Conservation (phyloP, 1,140 invertebrate genomes). For the Araneus ventricosus region DNA sequence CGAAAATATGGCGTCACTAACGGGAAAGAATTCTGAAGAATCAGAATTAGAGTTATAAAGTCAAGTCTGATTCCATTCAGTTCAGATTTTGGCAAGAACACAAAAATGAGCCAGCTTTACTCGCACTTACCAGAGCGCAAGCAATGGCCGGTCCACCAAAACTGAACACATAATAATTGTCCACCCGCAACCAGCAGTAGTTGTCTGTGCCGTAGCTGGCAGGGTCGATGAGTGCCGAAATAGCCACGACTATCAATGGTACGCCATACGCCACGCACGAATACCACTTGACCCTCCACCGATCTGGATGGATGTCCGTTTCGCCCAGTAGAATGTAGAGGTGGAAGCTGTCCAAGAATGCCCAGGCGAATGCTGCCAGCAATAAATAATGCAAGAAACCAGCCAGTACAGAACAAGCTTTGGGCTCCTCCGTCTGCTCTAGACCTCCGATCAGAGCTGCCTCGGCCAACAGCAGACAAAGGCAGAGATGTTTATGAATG, state of each 20-base stretch:
- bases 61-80: too few species aligned
- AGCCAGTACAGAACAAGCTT: constrained; percentile 94
- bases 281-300: constrained; percentile 83
- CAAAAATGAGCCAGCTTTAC: neutral
- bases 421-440: constrained; percentile 90
- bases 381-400: constrained; percentile 97
- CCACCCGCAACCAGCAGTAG: constrained; percentile 93
- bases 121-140: constrained; percentile 71
- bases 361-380: constrained; percentile 95
- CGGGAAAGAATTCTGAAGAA: too few species aligned
- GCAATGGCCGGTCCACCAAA: constrained; percentile 94
- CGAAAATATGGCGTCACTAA: too few species aligned
- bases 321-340: constrained; percentile 97
- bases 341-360: constrained; percentile 89
- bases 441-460: constrained; percentile 95
- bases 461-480: constrained; percentile 94
- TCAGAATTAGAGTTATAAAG: too few species aligned
- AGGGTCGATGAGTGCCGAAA: constrained; percentile 89
- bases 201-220: constrained; percentile 91
- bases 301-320: constrained; percentile 90
- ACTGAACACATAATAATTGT: constrained; percentile 94
- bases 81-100: too few species aligned
- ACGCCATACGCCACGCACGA: constrained; percentile 91
- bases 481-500: constrained; percentile 81
- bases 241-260: constrained; percentile 87